Base-by-base conservation (phyloP, 2,797 vertebrate species). In the Gallinago solitaria region DNA sequence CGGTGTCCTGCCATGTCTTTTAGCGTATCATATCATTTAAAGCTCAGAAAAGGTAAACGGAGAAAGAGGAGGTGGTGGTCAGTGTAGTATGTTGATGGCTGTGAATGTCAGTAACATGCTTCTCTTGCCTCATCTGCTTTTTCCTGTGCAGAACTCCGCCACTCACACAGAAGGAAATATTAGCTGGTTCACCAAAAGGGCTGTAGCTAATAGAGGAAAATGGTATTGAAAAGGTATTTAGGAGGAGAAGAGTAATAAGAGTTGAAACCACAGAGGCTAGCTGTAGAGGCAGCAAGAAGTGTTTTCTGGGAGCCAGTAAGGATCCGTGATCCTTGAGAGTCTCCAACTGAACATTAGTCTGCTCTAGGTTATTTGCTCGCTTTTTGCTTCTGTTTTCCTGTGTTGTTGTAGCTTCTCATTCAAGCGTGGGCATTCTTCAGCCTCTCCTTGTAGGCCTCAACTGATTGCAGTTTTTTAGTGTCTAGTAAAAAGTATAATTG, bases 1-100 rank as follows among this genome's bases (percentile, higher is more conserved):
- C 0, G 0, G 17, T 23, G 1, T 2, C 6, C 5, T 8, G 27
- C 9, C 16, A 0, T 6, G 30, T 16, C 17, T 6, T 24, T 2
- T 27, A 9, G 12, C 3, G 5, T 20, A 5, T 7, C 3, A 1
- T 70, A 2, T 19, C 8, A 1, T 3, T 13, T 19, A 12, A 24
- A n/a, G 32, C 23, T 70, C 28, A 13, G 32, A 3, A n/a, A 8
- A 11, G 5, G 48, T 8, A 16, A 17, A 15, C 5, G 1, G 51
- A 32, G 25, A 7, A 9, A 24, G 9, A 30, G 6, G 1, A 3
- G 32, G 16, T 16, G 27, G 16, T 33, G 43, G 16, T 24, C 65
- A 12, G 47, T 1, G 33, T 7, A 1, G 12, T 3, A 1, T 3
- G 21, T 12, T 14, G 21, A 2, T 45, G 30, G 16, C 3, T 27